These are phyloP conservation scores for Oegoconia quadripuncta DNA, from an alignment of 2,888 invertebrate genomes.

Conservation along the genomic window DNA sequence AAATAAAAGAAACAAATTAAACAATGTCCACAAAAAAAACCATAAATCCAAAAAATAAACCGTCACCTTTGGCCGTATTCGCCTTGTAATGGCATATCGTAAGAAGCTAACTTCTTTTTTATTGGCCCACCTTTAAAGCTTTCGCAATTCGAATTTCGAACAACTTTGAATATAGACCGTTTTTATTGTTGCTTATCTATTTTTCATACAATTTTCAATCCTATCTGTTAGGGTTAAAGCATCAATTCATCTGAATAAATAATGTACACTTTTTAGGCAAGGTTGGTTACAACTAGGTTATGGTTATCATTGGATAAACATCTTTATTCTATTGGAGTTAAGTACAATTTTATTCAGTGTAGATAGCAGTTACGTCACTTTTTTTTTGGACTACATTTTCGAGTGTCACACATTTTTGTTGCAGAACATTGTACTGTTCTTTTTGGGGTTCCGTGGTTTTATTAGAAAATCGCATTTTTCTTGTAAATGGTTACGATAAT, in stretches of 20 bases:
- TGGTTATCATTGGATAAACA: no score
- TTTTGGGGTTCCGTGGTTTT: conserved; percentile 23
- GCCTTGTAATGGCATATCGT: conserved; percentile 62
- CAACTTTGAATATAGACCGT: conserved; percentile 71
- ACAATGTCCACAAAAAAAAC: conserved; percentile 12
- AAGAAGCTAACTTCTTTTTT: conserved; percentile 74
- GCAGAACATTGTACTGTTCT: conserved; percentile 52
- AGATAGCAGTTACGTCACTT: conserved; percentile 27
- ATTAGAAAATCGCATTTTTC: no score
- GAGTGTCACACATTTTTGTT: conserved; percentile 59
- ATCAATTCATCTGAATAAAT: conserved; percentile 37
- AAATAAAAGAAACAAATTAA: conserved; percentile 7
- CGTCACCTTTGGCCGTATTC: conserved; percentile 50
- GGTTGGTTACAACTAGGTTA: no score
- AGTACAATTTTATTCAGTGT: no score
- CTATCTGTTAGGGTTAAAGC: background rate
- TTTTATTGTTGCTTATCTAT: conserved; percentile 53
- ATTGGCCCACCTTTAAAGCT: conserved; percentile 72
- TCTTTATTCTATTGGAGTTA: no score
- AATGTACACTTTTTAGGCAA: no score
- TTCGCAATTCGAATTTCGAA: conserved; percentile 51
- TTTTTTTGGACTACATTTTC: conserved; percentile 29
- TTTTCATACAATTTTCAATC: background rate
- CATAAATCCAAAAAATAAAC: conserved; percentile 36
- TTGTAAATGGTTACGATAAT: no score